These are phyloP conservation scores for Halcyon chelicuti DNA, from an alignment of 2,797 vertebrate species.

Conservation along the genomic window DNA sequence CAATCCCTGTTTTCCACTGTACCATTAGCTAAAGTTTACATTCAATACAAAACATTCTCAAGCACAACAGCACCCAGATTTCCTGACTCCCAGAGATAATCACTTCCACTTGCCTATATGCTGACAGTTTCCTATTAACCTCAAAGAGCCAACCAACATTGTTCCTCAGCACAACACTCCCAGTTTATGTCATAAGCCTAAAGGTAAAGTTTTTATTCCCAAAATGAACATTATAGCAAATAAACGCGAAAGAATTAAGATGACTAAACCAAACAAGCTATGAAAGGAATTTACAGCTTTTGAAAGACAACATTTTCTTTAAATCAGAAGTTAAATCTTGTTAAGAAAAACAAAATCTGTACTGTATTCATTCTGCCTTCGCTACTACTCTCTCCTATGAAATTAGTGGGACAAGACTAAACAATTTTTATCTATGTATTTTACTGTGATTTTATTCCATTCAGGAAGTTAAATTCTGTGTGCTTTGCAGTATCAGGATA, in stretches of 20 bases:
- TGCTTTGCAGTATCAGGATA: background rate
- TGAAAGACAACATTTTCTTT: background rate
- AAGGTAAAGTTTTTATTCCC: background rate
- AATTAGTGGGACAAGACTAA: background rate
- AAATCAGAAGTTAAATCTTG: background rate
- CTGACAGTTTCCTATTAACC: background rate
- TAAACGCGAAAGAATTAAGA: background rate
- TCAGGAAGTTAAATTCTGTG: background rate
- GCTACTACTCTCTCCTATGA: background rate
- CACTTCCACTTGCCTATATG: background rate
- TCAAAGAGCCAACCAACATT: background rate
- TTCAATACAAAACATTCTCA: background rate
- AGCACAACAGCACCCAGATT: background rate
- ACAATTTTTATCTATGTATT: background rate
- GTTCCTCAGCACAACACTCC: background rate
- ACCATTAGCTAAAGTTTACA: background rate
- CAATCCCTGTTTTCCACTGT: background rate
- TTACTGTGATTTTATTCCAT: background rate
- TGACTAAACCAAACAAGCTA: background rate
- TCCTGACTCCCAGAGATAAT: background rate
- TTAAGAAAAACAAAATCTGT: background rate
- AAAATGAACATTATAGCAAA: background rate
- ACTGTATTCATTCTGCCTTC: background rate
- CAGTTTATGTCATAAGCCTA: background rate
- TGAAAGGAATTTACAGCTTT: background rate